Evolutionary conservation across 2,113 vertebrate species (phyloP).

Genomic region (Nannobrachium achirus): DNA sequence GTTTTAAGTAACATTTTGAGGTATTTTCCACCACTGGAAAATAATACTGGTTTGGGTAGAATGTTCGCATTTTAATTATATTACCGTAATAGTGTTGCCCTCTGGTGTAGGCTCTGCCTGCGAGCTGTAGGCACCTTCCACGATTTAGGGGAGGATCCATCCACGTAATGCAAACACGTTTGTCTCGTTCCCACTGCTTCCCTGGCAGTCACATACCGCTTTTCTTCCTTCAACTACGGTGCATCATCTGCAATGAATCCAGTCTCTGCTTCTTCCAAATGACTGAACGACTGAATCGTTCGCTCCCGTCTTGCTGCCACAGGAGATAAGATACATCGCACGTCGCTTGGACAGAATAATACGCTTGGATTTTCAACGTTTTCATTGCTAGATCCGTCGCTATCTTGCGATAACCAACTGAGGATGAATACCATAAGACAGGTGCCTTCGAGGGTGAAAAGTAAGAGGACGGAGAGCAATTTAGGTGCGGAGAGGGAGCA

Average conservation of each 20-base stretch:
- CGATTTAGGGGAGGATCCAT: slow-evolving; percentile 59
- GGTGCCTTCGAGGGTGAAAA: slow-evolving; percentile 88
- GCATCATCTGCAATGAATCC: slow-evolving; percentile 35
- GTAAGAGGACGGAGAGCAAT: slow-evolving; percentile 82
- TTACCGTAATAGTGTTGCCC: no score
- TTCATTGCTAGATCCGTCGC: background rate
- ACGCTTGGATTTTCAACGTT: background rate
- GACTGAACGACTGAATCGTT: slow-evolving; percentile 2
- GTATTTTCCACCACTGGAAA: no score
- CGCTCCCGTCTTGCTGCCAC: background rate
- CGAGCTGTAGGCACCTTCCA: slow-evolving; percentile 43
- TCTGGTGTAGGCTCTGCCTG: no score
- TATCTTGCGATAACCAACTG: background rate
- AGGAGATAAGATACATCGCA: background rate
- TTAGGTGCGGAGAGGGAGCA: slow-evolving; percentile 91
- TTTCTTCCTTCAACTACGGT: slow-evolving; percentile 27
- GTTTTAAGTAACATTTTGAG: no score
- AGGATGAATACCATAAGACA: slow-evolving; percentile 91
- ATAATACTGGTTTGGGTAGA: no score
- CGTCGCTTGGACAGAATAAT: background rate
- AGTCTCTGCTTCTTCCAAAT: slow-evolving; percentile 21
- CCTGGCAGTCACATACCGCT: background rate
- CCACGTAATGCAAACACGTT: slow-evolving; percentile 34
- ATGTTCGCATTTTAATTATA: no score
- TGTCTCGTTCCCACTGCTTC: background rate